A percentile compares a stretch with the other conserved stretches of the same genome.
phyloP scores from a whole-genome alignment of 2,113 vertebrate species.

The Ochotona princeps region DNA sequence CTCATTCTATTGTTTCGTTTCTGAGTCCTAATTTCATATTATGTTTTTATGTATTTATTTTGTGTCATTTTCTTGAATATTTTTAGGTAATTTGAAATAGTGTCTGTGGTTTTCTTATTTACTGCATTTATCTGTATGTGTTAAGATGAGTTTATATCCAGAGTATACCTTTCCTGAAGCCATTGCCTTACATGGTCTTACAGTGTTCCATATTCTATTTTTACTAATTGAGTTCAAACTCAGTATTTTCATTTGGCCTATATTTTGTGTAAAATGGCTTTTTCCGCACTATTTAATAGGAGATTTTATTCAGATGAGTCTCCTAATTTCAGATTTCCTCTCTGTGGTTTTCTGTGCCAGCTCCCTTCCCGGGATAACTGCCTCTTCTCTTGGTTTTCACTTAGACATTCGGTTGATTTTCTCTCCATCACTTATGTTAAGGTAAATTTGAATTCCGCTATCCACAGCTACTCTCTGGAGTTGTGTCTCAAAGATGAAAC shows the following conservation, averaged over 20 bases:
- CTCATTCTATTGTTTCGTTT: background rate
- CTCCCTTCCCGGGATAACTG: background rate
- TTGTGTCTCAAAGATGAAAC: background rate
- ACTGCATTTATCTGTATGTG: background rate
- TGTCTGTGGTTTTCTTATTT: background rate
- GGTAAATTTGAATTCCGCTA: background rate
- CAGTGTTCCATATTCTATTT: background rate
- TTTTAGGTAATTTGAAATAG: background rate
- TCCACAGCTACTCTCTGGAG: background rate
- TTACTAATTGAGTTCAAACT: background rate
- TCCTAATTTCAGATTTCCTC: background rate
- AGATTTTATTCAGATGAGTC: background rate
- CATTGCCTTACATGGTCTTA: background rate
- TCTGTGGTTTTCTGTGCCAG: background rate
- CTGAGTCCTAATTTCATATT: background rate
- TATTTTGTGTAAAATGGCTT: slow-evolving; percentile 16
- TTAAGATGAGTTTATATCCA: background rate
- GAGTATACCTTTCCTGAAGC: background rate
- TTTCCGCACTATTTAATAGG: background rate
- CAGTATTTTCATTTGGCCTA: background rate
- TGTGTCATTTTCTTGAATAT: background rate
- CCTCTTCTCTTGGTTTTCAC: background rate
- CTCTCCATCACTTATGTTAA: background rate
- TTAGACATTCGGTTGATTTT: background rate
- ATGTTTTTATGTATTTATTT: background rate